These are phyloP conservation scores for Scaeva pyrastri DNA, from an alignment of 2,888 invertebrate species.

Conservation along the genomic window DNA sequence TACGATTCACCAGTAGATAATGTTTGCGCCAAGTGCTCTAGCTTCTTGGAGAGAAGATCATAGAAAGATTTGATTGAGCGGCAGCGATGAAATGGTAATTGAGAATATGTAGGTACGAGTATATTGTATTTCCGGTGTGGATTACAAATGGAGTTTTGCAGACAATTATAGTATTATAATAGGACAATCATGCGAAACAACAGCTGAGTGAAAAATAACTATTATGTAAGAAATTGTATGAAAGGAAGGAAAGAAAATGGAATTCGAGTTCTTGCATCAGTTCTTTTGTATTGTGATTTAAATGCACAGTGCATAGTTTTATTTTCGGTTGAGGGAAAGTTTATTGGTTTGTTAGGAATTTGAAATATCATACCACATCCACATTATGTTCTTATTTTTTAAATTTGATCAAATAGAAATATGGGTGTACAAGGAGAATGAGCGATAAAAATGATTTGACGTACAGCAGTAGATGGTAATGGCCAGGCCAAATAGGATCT, in stretches of 20 bases:
- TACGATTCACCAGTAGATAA: slow-evolving; percentile 8
- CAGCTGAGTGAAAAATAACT: neutral
- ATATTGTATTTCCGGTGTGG: slow-evolving; percentile 68
- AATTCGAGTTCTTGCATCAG: slow-evolving; percentile 42
- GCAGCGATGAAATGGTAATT: no score
- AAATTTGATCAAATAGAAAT: no score
- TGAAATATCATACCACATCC: no score
- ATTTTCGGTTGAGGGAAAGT: neutral
- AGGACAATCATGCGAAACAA: slow-evolving; percentile 8
- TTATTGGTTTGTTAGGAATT: neutral
- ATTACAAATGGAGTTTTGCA: slow-evolving; percentile 42
- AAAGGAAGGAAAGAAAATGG: neutral
- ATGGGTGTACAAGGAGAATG: no score
- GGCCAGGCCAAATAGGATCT: no score
- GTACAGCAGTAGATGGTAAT: no score
- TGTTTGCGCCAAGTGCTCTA: slow-evolving; percentile 28
- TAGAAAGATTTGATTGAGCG: no score
- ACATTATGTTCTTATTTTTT: no score
- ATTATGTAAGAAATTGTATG: neutral
- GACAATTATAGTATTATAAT: neutral
- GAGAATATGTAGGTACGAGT: no score
- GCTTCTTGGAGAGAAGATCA: neutral
- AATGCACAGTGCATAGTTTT: neutral
- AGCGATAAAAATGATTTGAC: no score
- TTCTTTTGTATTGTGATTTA: slow-evolving; percentile 52